Evolutionary conservation across 2,113 vertebrate genomes (phyloP), one percentile per base, ranked within the genome.

Genomic region (Pygoscelis adeliae): DNA sequence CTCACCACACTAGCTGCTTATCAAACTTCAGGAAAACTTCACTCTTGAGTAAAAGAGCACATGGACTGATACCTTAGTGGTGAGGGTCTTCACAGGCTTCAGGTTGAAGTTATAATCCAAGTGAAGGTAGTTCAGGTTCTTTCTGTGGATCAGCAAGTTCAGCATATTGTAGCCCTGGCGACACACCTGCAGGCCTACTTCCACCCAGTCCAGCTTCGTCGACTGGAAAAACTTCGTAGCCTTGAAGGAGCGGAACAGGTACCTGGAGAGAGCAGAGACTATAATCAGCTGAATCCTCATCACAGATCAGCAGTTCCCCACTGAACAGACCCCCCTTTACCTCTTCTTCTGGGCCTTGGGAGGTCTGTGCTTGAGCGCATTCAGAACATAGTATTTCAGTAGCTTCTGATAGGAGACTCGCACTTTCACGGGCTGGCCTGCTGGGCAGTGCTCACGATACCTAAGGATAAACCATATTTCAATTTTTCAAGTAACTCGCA

Each of bases 81-180:
- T 99, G 96, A 99, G 99, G 3, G 99, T 99, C 98, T 99, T 99
- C 91, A 99, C 99, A 0, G 99, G 99, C 96, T 99, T 99, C 94
- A 99, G 97, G 82, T 99, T 99, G 97, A 99, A 99, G 97, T 99
- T 99, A 97, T 99, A 99, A 97, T 99, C 99, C 92, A 99, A 97
- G 94, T 99, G 99, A 91, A 99, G 98, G 94, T 99, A 99, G 97
- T 99, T 99, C 80, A 99, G 98, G 89, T 99, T 99, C 98, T 99
- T 99, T 56, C 99, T 99, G 96, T 99, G 99, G 97, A 99, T 99
- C 56, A 99, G 98, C 95, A 99, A 97, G 98, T 99, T 99, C 46
- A 99, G 99, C 99, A 99, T 99, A 97, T 99, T 99, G 98, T 99
- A 99, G 77, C 99, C 99, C 97, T 99, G 99, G 67, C 99, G 98